phyloP scores from a whole-genome alignment of 2,797 vertebrate species.

The Gymnothorax reevesii region DNA sequence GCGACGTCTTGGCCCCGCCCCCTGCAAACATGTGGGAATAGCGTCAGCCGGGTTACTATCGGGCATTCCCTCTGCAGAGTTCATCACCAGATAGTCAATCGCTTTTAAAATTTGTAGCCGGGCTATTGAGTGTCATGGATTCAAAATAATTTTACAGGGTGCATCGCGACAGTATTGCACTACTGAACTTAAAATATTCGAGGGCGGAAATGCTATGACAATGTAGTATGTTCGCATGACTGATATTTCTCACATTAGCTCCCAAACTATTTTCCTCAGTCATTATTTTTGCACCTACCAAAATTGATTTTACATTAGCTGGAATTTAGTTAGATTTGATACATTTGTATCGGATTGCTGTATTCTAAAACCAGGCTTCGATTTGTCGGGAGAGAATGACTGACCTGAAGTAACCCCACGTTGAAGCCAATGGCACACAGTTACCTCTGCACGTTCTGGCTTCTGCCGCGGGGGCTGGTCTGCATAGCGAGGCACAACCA shows the following conservation, averaged over 20 bases:
- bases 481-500: constrained; percentile 64
- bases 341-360: no score
- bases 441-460: constrained; percentile 70
- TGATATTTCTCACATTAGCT: constrained; percentile 1
- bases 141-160: background rate
- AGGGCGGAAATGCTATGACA: background rate
- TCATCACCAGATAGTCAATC: background rate
- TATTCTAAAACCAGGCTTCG: background rate
- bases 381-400: background rate
- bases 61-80: constrained; percentile 58
- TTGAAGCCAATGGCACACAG: constrained; percentile 66
- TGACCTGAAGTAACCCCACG: constrained; percentile 72
- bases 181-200: background rate
- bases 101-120: background rate
- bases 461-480: constrained; percentile 60
- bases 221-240: background rate
- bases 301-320: constrained; percentile 16
- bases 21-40: constrained; percentile 43
- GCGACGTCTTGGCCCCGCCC: constrained; percentile 60
- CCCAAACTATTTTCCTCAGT: background rate
- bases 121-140: background rate
- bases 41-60: constrained; percentile 66
- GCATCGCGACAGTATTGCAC: background rate
- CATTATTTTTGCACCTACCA: constrained; percentile 2
- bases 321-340: background rate